phyloP scores from a whole-genome alignment of 2,888 invertebrate genomes.

The Argyra leucocephala region DNA sequence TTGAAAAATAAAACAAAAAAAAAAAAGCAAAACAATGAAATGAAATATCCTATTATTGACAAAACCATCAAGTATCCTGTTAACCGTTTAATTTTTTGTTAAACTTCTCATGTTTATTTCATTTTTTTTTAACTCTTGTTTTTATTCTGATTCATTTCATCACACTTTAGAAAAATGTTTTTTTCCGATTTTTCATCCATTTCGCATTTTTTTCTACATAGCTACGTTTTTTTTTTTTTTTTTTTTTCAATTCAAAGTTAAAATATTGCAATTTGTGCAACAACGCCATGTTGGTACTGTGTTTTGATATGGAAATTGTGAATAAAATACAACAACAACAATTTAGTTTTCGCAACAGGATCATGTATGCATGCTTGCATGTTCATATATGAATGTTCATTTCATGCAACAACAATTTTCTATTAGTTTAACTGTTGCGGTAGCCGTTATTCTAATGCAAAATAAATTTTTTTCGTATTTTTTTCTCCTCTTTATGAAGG shows the following conservation, averaged over 20 bases:
- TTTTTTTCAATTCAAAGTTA: background rate
- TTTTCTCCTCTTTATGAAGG: background rate
- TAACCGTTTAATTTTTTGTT: background rate
- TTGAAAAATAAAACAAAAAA: background rate
- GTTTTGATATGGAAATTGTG: no score
- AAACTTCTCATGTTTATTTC: background rate
- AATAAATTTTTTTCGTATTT: background rate
- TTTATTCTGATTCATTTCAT: no score
- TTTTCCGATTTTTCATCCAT: background rate
- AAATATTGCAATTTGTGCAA: background rate
- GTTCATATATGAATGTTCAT: background rate
- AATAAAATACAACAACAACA: no score
- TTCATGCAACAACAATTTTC: background rate
- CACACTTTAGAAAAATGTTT: no score
- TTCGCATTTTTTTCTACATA: background rate
- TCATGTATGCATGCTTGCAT: no score
- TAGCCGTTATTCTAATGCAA: no score
- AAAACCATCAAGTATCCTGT: background rate
- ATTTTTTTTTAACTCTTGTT: background rate
- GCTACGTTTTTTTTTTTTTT: background rate
- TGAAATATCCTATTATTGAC: background rate
- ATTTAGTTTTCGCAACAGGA: no score
- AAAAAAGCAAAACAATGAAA: background rate
- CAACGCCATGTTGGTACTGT: background rate
- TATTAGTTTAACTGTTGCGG: slow-evolving; percentile 4